Conservation (phyloP, 1,140 invertebrate genomes). For the Uloborus diversus region DNA sequence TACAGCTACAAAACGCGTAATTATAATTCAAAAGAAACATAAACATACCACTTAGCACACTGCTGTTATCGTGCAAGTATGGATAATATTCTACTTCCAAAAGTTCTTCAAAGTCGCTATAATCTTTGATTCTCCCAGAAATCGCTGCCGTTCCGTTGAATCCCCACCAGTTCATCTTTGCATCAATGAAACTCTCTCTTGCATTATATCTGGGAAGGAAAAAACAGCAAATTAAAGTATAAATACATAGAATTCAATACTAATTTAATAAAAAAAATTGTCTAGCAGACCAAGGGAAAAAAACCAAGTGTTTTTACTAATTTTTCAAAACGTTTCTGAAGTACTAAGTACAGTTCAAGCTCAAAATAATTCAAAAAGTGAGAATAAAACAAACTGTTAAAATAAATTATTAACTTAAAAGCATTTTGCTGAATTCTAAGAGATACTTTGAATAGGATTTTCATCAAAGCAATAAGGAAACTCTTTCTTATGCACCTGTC, state of each 20-base stretch:
- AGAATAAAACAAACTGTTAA: neutral
- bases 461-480: no score
- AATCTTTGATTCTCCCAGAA: slow-evolving; percentile 86
- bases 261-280: neutral
- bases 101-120: slow-evolving; percentile 82
- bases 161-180: slow-evolving; percentile 96
- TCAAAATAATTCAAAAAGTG: neutral
- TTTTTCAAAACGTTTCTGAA: neutral
- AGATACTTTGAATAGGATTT: no score
- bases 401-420: neutral
- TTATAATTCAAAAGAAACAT: no score
- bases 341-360: neutral
- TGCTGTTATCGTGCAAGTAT: slow-evolving; percentile 85
- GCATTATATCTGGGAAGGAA: slow-evolving; percentile 62
- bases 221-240: neutral
- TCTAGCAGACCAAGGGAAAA: no score
- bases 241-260: neutral
- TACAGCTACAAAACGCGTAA: no score
- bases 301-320: no score
- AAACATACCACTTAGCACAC: slow-evolving; percentile 69
- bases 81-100: slow-evolving; percentile 87
- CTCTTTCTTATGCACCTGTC: no score
- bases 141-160: slow-evolving; percentile 90
- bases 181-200: slow-evolving; percentile 87
- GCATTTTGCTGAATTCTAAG: no score